Evolutionary conservation across 2,888 invertebrate genomes (phyloP).

Genomic region (Heliconius ismenius): DNA sequence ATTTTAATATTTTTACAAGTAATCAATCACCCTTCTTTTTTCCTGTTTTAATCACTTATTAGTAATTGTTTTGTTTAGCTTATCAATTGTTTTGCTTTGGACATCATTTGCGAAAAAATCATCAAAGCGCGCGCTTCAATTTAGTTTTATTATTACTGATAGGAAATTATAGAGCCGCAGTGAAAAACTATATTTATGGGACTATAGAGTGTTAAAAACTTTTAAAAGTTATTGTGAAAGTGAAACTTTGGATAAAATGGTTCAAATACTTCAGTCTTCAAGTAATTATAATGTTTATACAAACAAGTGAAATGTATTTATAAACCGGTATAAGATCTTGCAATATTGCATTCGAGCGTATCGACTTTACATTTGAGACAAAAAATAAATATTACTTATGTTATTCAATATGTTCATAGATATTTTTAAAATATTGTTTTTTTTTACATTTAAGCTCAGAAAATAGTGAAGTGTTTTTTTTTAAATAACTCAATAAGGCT

Average conservation of each 20-base stretch:
- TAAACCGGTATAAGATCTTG: constrained; percentile 21
- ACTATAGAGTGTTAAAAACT: not conserved
- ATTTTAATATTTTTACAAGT: not conserved
- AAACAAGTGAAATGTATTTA: constrained; percentile 20
- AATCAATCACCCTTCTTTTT: constrained; percentile 17
- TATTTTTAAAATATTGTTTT: not conserved
- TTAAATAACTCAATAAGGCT: too few relatives aligned
- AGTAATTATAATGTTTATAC: constrained; percentile 20
- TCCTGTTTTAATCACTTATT: constrained; percentile 14
- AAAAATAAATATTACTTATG: not conserved
- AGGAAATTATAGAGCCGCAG: not conserved
- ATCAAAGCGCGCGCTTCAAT: not conserved
- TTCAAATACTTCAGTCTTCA: constrained; percentile 5
- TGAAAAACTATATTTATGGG: not conserved
- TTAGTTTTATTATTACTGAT: not conserved
- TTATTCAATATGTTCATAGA: not conserved
- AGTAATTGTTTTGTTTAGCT: constrained; percentile 15
- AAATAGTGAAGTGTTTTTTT: not conserved
- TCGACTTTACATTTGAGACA: not conserved
- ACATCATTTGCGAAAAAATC: constrained; percentile 5
- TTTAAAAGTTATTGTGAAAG: constrained; percentile 5
- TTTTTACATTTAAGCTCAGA: not conserved
- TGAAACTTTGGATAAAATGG: not conserved
- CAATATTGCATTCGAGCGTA: constrained; percentile 7
- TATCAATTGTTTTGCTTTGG: not conserved